Conservation (phyloP, 2,113 vertebrate species). For the Lamprologus callipterus region DNA sequence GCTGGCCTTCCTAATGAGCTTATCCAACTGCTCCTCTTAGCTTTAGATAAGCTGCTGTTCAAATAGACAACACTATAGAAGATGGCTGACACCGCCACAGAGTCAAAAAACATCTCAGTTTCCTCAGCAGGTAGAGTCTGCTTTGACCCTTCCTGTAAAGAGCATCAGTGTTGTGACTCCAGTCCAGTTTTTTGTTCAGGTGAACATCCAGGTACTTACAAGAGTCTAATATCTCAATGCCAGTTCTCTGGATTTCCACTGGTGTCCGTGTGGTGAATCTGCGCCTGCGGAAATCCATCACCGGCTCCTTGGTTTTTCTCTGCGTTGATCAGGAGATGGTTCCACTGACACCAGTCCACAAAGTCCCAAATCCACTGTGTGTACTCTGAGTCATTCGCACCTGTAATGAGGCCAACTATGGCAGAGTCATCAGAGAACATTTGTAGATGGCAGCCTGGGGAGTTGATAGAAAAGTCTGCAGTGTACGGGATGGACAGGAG, state of each 20-base stretch:
- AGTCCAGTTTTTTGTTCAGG: not conserved
- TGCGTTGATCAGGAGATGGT: not conserved
- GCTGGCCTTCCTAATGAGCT: not conserved
- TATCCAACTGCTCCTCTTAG: not conserved
- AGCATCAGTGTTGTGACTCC: not conserved
- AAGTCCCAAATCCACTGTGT: not conserved
- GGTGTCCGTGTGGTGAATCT: not conserved
- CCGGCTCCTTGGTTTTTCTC: not conserved
- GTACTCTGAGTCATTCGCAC: not conserved
- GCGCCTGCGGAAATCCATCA: not conserved
- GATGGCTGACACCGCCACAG: not conserved
- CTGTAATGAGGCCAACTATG: not conserved
- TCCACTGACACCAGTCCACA: not conserved
- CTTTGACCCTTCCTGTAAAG: not conserved
- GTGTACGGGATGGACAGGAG: fast-evolving
- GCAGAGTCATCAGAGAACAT: not conserved
- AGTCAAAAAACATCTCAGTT: not conserved
- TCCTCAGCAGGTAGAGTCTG: not conserved
- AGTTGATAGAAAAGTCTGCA: not conserved
- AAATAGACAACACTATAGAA: not conserved
- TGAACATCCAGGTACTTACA: fast-evolving
- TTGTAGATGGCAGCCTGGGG: not conserved
- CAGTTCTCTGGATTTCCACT: not conserved
- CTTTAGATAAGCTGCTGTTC: not conserved
- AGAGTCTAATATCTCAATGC: not conserved